Evolutionary conservation across 1,140 invertebrate genomes (phyloP), one percentile per base, ranked within the genome.

Genomic region (Anastrepha ludens): DNA sequence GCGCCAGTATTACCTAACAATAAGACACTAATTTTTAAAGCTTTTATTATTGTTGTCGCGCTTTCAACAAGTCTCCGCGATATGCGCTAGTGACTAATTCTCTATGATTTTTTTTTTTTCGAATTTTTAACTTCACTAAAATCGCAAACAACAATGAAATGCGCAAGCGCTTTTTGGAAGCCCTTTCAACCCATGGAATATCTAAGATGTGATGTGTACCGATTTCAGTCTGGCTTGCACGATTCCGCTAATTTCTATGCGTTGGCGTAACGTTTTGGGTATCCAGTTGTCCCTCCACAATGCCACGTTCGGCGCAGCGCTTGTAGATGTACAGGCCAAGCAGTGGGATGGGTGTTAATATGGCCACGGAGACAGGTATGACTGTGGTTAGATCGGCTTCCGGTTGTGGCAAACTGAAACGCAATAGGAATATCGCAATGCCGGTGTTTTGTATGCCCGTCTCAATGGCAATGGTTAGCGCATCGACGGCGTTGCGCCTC

Each of bases 371-470:
- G 0, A 98, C 97, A 41, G 98, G 98, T 86, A 97, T 94, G 90
- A 97, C 96, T 95, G 96, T 97, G 4, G 96, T 97, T 55, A 97
- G 93, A 94, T 97, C 97, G 4, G 96, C 96, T 89, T 95, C 95
- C 3, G 96, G 96, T 91, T 97, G 96, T 11, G 94, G 93, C 50
- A 97, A 93, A 44, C 95, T 95, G 91, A 96, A 96, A 87, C 95
- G 93, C n/a, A 98, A 93, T 67, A 98, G 93, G 91, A 98, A 97
- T 90, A 98, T 98, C 1, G 97, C 95, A 88, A 98, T 97, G 20
- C 98, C 98, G 0, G 98, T 98, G 94, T 99, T 98, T 94, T 98
- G 98, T 81, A 98, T 96, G 55, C 98, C 98, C 9, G 97, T 98
- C 94, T 99, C 98, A 88, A 98, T 96, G 1, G 97, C 96, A 89